Conservation (phyloP, 2,113 vertebrate species). For the Phyllostomus hastatus region DNA sequence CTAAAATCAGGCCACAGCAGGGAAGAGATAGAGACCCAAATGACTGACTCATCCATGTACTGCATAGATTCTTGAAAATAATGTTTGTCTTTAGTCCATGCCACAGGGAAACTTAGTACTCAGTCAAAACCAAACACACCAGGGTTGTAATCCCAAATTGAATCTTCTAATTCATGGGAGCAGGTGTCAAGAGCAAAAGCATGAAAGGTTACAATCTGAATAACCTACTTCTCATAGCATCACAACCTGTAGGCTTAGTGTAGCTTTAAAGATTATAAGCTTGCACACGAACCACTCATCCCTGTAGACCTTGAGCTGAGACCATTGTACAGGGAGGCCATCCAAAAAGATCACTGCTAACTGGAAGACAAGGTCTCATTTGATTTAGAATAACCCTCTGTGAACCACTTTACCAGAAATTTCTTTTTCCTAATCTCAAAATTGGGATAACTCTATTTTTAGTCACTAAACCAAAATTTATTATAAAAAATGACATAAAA, state of each 20-base stretch:
- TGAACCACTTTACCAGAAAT: too few relatives aligned
- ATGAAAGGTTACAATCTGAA: not conserved
- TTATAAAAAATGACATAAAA: too few relatives aligned
- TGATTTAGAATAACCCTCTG: too few relatives aligned
- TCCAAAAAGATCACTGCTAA: too few relatives aligned
- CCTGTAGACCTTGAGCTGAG: too few relatives aligned
- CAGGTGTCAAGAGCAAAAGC: not conserved
- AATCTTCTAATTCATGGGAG: not conserved
- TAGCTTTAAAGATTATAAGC: not conserved
- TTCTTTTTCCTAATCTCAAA: too few relatives aligned
- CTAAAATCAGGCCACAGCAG: conserved; percentile 8
- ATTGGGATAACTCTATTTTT: too few relatives aligned
- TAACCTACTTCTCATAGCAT: not conserved
- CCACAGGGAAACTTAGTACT: not conserved
- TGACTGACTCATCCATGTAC: not conserved
- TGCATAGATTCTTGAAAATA: not conserved
- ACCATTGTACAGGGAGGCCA: too few relatives aligned
- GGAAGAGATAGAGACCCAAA: not conserved
- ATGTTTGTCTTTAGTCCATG: not conserved
- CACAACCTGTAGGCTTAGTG: not conserved
- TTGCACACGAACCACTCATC: not conserved
- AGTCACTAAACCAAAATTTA: too few relatives aligned
- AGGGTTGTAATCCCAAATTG: not conserved
- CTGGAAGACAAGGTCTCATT: too few relatives aligned
- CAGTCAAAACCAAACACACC: not conserved